Percentiles rank a stretch among this genome's conserved stretches.
Conservation (phyloP, 2,113 vertebrate genomes). For the Percina caprodes region DNA sequence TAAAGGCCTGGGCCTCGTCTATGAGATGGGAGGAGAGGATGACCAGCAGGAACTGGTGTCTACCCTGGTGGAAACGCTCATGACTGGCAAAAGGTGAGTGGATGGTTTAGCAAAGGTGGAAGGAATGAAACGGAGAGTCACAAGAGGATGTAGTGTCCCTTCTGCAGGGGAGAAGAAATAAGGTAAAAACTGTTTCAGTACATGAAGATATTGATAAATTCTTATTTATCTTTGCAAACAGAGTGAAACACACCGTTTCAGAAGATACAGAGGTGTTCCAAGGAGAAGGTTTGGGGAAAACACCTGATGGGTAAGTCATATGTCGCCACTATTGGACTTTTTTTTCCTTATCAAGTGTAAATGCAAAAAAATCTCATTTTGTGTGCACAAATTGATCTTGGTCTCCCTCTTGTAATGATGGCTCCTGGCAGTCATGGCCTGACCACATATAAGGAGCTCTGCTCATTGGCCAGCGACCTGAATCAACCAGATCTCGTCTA, state of each 20-base stretch:
- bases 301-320: constrained; percentile 92
- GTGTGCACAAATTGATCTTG: background rate
- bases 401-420: background rate
- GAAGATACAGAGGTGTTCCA: constrained; percentile 97
- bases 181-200: background rate
- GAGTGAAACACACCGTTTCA: constrained; percentile 91
- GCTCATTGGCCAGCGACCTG: constrained; percentile 96
- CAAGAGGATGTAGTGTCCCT: background rate
- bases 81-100: constrained; percentile 96
- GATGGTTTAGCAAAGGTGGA: background rate
- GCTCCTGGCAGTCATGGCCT: constrained; percentile 88
- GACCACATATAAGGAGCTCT: constrained; percentile 98
- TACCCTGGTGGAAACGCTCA: constrained; percentile 95
- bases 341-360: background rate
- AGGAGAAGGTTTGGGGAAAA: constrained; percentile 92
- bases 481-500: constrained; percentile 98
- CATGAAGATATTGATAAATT: background rate
- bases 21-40: constrained; percentile 93
- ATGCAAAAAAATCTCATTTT: background rate
- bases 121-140: background rate
- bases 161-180: background rate
- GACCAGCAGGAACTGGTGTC: constrained; percentile 97
- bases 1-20: constrained; percentile 97
- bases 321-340: background rate
- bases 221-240: constrained; percentile 73